Base-by-base conservation (phyloP, 2,797 vertebrate species). In the Pseudomugil tenellus region DNA sequence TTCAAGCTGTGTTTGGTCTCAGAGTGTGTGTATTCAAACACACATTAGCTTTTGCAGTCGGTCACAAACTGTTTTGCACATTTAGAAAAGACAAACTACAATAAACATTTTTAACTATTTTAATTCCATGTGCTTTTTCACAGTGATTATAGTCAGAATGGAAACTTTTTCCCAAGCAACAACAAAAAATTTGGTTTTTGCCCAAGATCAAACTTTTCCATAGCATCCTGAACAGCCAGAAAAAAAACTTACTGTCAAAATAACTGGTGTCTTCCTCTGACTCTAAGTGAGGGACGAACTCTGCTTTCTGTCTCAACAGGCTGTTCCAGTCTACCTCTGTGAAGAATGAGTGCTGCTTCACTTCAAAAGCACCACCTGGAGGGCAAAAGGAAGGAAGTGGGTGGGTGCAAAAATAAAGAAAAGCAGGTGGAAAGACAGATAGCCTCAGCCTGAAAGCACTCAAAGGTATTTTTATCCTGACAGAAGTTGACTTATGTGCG, bases 221-320 rank as follows among this genome's bases (percentile, higher is more conserved):
- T 2, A 43, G 37, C 13, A 12, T 23, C n/a, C 21, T 23, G 19
- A 21, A 49, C 34, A 35, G 10, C 32, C 19, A 11, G 11, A 21
- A 34, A 13, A n/a, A 13, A 34, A 51, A 91, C 96, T 94, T 85
- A 96, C 96, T 96, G 91, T 97, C 96, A 34, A 97, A 97, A 79
- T 97, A 97, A 88, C 96, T 97, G 78, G 96, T 97, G 86, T 97
- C 96, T 75, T 97, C 96, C 74, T 97, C 96, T 0, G 96, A 97
- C 89, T 97, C 96, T 7, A 97, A 88, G 59, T 97, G 94, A 57
- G 96, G 96, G 52, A 97, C 95, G 84, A 97, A 97, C 90, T 97
- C 96, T 0, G 96, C 96, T 76, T 97, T 97, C 92, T 97, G 96
- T 66, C 96, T 92, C 83, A 97, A 91, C 59, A 97, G 88, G 49